phyloP scores from a whole-genome alignment of 2,888 invertebrate genomes.

The Nomada fucata region DNA sequence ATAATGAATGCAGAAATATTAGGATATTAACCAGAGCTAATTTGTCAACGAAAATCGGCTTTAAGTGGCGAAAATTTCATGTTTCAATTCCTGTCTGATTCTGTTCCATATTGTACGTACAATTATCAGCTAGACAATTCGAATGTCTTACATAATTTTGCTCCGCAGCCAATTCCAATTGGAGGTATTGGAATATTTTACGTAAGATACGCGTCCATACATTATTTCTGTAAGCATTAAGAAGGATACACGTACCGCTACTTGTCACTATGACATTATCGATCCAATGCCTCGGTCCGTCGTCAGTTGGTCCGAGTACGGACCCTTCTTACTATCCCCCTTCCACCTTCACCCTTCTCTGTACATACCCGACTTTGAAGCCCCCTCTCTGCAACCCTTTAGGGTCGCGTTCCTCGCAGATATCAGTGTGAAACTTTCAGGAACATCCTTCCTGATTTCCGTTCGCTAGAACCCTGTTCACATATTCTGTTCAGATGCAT shows the following conservation, averaged over 20 bases:
- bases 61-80: no score
- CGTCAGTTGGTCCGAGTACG: constrained; percentile 71
- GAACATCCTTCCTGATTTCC: constrained; percentile 66
- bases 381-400: constrained; percentile 72
- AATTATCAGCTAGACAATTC: not conserved
- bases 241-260: constrained; percentile 62
- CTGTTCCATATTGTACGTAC: not conserved
- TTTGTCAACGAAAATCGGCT: no score
- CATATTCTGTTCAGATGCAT: not conserved
- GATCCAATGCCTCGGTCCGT: constrained; percentile 74
- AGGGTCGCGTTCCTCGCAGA: constrained; percentile 67
- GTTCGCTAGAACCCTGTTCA: constrained; percentile 20
- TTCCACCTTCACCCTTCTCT: constrained; percentile 58
- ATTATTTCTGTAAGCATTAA: constrained; percentile 42
- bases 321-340: constrained; percentile 69
- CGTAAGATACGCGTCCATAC: constrained; percentile 2
- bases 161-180: not conserved
- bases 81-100: no score
- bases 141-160: not conserved
- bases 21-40: no score
- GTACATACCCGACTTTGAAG: constrained; percentile 67
- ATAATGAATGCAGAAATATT: no score
- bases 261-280: constrained; percentile 78
- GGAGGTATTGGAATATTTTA: not conserved
- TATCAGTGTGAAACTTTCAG: constrained; percentile 68